Evolutionary conservation across 2,797 vertebrate species (phyloP).

Genomic region (Discoglossus pictus): DNA sequence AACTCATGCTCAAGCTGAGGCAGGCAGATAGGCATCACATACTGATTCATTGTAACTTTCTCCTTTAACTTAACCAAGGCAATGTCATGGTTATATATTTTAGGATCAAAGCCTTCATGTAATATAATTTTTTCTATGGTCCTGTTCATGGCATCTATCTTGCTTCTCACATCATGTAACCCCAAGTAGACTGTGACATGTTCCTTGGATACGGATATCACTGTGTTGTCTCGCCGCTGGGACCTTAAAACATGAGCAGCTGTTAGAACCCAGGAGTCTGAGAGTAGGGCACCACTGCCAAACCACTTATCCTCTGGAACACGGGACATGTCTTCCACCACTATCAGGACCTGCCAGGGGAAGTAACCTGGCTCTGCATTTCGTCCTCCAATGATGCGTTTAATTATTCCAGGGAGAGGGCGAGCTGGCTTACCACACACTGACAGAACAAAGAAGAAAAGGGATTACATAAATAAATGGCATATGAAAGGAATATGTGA

Average conservation of each 20-base stretch:
- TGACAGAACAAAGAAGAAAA: conserved; percentile 57
- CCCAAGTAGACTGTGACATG: conserved; percentile 85
- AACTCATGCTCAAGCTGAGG: conserved; percentile 70
- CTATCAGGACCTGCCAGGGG: conserved; percentile 93
- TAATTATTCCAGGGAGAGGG: conserved; percentile 76
- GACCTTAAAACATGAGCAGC: conserved; percentile 90
- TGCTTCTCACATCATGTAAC: conserved; percentile 76
- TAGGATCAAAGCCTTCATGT: conserved; percentile 86
- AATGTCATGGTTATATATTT: conserved; percentile 92
- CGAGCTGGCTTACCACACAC: conserved; percentile 81
- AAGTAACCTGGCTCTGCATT: conserved; percentile 82
- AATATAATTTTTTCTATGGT: conserved; percentile 81
- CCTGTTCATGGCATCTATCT: conserved; percentile 70
- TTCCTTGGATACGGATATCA: conserved; percentile 80
- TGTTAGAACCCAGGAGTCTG: conserved; percentile 87
- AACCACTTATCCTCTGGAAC: conserved; percentile 92
- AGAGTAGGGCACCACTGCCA: conserved; percentile 89
- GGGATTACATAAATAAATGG: not conserved
- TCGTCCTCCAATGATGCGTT: conserved; percentile 88
- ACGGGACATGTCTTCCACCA: conserved; percentile 86
- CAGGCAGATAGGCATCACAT: conserved; percentile 83
- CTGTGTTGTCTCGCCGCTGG: conserved; percentile 82
- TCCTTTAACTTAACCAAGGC: conserved; percentile 84
- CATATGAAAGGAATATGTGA: not conserved
- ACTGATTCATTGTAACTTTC: conserved; percentile 69